Evolutionary conservation across 1,140 invertebrate genomes (phyloP), one percentile per base, ranked within the genome.

Genomic region (Drosophila eugracilis): DNA sequence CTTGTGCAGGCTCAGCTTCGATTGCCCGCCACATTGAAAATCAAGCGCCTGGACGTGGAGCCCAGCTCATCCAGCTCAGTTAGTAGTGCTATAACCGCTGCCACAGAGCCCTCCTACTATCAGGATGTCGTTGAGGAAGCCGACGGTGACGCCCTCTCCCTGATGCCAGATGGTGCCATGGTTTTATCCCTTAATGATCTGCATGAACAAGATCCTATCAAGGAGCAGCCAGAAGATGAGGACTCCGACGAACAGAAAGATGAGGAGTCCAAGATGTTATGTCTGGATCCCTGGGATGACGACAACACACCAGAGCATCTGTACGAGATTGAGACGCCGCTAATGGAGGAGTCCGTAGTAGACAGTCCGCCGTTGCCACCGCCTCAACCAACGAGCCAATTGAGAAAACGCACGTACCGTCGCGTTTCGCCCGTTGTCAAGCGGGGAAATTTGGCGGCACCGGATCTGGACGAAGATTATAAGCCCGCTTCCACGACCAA

Each of bases 1-100:
- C 47, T 90, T 45, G 66, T 71, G 41, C 73, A 84, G 28, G 50
- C 76, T n/a, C 69, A 90, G 6, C 12, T 88, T 0, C 81, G 85
- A 15, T 19, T 83, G 37, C 83, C 88, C 0, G 48, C 75, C 32
- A 75, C 65, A 4, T 36, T 90, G 14, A 73, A 71, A 22, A 74
- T 90, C 4, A 83, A 76, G 39, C 72, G 81, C 3, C 6, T 75
- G 7, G 60, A 89, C 15, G 9, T 70, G 15, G 60, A 67, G 30
- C 28, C 45, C n/a, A 3, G 9, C 9, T 30, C 41, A 2, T 36
- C 30, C 17, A 26, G 24, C 17, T 15, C 41, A 1, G 17, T 15
- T 1, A 12, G 21, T 30, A 22, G 21, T 9, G 7, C 32, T 2
- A 15, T 41, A 10, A 5, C 15, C 4, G 22, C 22, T 2, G 17